Percentiles rank a stretch among this genome's conserved stretches.
Evolutionary conservation across 2,113 vertebrate species (phyloP).

Genomic region (Morone chrysops): DNA sequence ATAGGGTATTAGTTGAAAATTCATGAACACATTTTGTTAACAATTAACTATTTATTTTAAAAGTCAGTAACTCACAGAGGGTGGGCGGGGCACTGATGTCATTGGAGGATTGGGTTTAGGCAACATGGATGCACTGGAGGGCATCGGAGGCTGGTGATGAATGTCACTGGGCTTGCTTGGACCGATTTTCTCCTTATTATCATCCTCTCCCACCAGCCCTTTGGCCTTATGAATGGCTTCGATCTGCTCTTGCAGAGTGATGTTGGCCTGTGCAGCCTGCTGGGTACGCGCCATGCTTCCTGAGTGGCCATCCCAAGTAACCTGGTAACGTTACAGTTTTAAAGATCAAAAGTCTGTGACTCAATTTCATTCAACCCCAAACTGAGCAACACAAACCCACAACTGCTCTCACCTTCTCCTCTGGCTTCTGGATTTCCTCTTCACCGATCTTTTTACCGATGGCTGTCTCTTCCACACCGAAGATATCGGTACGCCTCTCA

Average conservation of each 20-base stretch:
- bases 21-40: background rate
- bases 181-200: constrained; percentile 97
- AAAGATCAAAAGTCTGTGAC: background rate
- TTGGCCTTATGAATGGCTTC: constrained; percentile 99
- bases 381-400: background rate
- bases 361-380: background rate
- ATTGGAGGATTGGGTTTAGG: constrained; percentile 87
- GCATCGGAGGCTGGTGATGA: constrained; percentile 85
- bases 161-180: constrained; percentile 97
- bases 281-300: constrained; percentile 99
- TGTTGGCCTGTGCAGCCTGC: constrained; percentile 98
- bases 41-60: background rate
- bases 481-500: constrained; percentile 99
- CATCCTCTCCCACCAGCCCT: constrained; percentile 97
- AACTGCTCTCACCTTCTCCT: constrained; percentile 91
- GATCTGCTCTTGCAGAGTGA: constrained; percentile 99
- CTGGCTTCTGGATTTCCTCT: constrained; percentile 99
- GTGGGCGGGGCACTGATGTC: constrained; percentile 84
- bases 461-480: constrained; percentile 97
- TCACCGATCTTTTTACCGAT: constrained; percentile 99
- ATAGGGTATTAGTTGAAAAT: background rate
- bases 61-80: constrained; percentile 73
- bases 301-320: constrained; percentile 98
- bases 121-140: constrained; percentile 84
- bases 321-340: constrained; percentile 76